A percentile compares a stretch with the other conserved stretches of the same genome.
Conservation (phyloP, 2,113 vertebrate species). For the Terrapene triunguis region DNA sequence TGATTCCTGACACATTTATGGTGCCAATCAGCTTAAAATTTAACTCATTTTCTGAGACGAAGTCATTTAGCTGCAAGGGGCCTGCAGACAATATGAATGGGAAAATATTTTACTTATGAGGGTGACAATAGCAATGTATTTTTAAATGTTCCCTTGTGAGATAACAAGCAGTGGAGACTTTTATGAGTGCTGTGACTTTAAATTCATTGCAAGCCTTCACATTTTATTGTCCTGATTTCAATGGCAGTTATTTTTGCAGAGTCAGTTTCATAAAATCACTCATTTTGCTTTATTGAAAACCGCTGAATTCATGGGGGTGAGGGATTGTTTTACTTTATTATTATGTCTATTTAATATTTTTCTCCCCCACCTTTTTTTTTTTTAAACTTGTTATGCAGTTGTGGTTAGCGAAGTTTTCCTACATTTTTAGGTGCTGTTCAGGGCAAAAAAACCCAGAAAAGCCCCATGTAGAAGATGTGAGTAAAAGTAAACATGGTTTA, state of each 20-base stretch:
- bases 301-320: background rate
- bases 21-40: slow-evolving; percentile 50
- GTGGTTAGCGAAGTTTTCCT: background rate
- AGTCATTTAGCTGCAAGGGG: slow-evolving; percentile 46
- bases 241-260: background rate
- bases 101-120: background rate
- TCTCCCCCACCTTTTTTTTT: background rate
- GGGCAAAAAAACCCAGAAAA: background rate
- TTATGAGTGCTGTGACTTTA: background rate
- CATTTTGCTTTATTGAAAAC: background rate
- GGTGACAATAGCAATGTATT: background rate
- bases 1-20: slow-evolving; percentile 49
- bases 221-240: background rate
- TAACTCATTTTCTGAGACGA: slow-evolving; percentile 29
- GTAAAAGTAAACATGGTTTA: background rate
- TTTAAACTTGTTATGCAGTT: background rate
- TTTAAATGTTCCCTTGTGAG: slow-evolving; percentile 17
- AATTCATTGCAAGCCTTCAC: background rate
- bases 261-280: background rate
- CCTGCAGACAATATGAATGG: slow-evolving; percentile 1
- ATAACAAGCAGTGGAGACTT: background rate
- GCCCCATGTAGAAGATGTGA: background rate
- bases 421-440: background rate
- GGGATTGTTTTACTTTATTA: background rate
- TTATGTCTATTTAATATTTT: background rate